Evolutionary conservation across 2,113 vertebrate species (phyloP).

Genomic region (Nibea albiflora): DNA sequence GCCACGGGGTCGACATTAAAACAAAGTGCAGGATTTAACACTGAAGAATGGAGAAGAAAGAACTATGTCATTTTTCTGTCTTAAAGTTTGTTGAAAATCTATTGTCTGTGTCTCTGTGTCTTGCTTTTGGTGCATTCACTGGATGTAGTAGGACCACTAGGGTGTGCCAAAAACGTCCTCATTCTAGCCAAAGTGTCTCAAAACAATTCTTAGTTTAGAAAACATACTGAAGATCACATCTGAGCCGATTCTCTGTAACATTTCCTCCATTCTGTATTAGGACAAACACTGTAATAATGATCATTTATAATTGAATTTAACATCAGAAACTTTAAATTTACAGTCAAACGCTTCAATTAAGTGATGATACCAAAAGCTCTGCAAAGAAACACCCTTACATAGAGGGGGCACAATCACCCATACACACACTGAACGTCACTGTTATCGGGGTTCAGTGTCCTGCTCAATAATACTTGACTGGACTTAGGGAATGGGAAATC

Average conservation of each 20-base stretch:
- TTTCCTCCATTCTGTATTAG: neutral
- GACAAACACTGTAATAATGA: neutral
- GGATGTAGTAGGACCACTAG: neutral
- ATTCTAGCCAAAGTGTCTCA: neutral
- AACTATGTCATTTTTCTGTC: neutral
- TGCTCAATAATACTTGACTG: no score
- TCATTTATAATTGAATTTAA: no score
- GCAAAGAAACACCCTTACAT: no score
- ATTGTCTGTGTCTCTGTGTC: neutral
- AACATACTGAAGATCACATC: neutral
- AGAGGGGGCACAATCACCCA: no score
- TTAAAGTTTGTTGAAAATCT: neutral
- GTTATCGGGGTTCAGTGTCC: no score
- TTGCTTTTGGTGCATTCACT: neutral
- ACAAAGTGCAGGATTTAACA: constrained; percentile 40
- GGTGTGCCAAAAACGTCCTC: neutral
- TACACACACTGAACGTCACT: no score
- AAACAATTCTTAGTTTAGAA: neutral
- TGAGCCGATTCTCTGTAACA: neutral
- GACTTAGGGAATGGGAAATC: no score
- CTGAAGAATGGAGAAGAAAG: constrained; percentile 49
- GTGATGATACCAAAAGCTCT: no score
- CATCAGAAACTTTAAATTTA: no score
- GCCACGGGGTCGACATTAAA: constrained; percentile 78
- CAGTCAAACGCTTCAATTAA: no score